Percentiles rank a stretch among this genome's conserved stretches.
These are phyloP conservation scores for Ips nitidus DNA, from an alignment of 1,140 invertebrate species.

Conservation along the genomic window DNA sequence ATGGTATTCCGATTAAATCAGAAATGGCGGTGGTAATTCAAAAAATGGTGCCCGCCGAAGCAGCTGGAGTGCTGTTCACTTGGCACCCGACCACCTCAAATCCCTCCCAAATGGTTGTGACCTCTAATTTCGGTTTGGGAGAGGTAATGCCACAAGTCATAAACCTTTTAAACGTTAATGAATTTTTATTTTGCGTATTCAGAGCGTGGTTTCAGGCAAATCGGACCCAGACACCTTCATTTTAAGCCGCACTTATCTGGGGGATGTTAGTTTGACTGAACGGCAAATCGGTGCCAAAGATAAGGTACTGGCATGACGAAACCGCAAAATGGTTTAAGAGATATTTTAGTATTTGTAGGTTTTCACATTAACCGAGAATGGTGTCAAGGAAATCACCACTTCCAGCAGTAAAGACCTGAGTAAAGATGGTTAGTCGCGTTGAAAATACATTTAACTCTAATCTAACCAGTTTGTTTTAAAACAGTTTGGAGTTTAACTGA, in stretches of 20 bases:
- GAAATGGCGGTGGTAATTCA: slow-evolving; percentile 83
- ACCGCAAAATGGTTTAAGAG: background rate
- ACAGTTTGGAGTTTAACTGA: slow-evolving; percentile 56
- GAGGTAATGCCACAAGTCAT: slow-evolving; percentile 58
- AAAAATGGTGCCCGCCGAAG: slow-evolving; percentile 68
- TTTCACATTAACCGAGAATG: slow-evolving; percentile 53
- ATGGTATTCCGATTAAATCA: slow-evolving; percentile 65
- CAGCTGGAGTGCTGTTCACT: slow-evolving; percentile 81
- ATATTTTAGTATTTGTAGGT: slow-evolving; percentile 38
- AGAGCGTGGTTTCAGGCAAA: slow-evolving; percentile 76
- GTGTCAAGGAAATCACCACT: slow-evolving; percentile 52
- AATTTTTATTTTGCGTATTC: background rate
- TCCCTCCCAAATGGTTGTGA: slow-evolving; percentile 67
- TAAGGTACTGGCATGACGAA: slow-evolving; percentile 35
- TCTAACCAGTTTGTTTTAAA: background rate
- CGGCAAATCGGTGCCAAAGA: slow-evolving; percentile 62
- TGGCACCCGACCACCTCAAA: slow-evolving; percentile 71
- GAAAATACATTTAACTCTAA: background rate
- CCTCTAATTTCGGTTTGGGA: slow-evolving; percentile 79
- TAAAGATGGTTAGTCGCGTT: too few species aligned
- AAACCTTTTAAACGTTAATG: slow-evolving; percentile 6
- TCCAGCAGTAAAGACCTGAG: too few species aligned
- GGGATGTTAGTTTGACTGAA: slow-evolving; percentile 54
- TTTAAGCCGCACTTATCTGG: slow-evolving; percentile 56
- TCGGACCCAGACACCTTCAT: slow-evolving; percentile 74